Conservation (phyloP, 2,797 vertebrate species). For the Scarus forsteni region DNA sequence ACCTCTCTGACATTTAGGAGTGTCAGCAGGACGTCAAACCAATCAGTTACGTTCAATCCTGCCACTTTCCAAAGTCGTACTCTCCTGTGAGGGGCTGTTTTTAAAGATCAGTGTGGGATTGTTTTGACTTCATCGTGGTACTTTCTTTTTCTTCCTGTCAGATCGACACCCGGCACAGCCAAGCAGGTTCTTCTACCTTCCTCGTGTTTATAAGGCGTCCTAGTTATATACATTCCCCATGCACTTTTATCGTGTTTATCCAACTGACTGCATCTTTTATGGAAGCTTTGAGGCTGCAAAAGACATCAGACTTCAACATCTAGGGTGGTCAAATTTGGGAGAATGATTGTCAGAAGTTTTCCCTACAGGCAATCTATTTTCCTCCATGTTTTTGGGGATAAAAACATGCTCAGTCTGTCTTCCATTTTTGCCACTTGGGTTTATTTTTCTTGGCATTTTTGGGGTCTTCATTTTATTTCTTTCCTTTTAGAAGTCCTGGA, state of each 20-base stretch:
- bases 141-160: constrained; percentile 10
- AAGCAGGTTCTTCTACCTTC: constrained; percentile 21
- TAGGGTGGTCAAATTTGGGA: not conserved
- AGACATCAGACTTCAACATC: not conserved
- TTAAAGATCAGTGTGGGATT: constrained; percentile 25
- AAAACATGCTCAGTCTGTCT: constrained; percentile 41
- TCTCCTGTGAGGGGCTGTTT: constrained; percentile 9
- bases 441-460: constrained; percentile 13
- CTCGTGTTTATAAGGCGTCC: constrained; percentile 19
- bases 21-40: constrained; percentile 36
- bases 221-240: constrained; percentile 6
- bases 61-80: constrained; percentile 48
- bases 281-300: not conserved
- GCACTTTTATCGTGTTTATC: constrained; percentile 8
- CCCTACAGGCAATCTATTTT: constrained; percentile 21
- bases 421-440: constrained; percentile 50
- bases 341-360: not conserved
- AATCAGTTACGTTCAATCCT: constrained; percentile 30
- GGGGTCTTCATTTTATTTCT: constrained; percentile 10
- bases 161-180: constrained; percentile 2
- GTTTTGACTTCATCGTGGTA: constrained; percentile 13
- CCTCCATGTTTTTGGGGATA: constrained; percentile 8
- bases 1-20: constrained; percentile 24
- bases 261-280: constrained; percentile 23
- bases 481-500: constrained; percentile 55